Conservation (phyloP, 2,797 vertebrate genomes). For the Novumbra hubbsi region DNA sequence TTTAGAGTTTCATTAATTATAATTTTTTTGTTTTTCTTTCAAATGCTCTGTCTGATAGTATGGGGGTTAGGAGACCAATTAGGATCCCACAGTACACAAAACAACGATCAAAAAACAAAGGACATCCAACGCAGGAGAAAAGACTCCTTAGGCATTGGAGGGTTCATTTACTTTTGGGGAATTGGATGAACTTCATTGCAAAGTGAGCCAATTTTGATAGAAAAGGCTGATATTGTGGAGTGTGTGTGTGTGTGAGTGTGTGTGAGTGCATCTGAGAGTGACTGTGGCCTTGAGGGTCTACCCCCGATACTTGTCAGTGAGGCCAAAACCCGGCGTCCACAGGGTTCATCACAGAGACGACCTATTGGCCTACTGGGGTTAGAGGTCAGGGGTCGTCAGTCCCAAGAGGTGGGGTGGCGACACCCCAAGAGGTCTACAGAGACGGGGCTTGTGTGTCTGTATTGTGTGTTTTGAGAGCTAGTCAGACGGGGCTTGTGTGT, state of each 20-base stretch:
- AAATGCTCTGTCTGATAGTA: no score
- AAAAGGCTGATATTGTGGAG: neutral
- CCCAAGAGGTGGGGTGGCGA: constrained; percentile 58
- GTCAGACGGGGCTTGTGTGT: no score
- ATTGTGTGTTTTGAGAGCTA: no score
- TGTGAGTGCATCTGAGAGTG: neutral
- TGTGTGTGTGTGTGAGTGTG: neutral
- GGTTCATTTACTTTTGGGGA: neutral
- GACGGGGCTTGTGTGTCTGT: no score
- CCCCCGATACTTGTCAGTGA: constrained; percentile 47
- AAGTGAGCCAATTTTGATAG: neutral
- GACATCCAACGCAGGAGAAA: no score
- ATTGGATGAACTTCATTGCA: neutral
- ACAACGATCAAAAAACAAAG: no score
- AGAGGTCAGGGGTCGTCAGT: constrained; percentile 50
- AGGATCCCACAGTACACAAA: no score
- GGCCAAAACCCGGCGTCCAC: constrained; percentile 62
- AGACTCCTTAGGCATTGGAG: no score
- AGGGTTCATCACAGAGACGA: constrained; percentile 59
- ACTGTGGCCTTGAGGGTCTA: constrained; percentile 42
- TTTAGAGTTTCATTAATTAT: no score
- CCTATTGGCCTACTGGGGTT: constrained; percentile 51
- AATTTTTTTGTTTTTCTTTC: no score
- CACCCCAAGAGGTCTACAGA: constrained; percentile 22
- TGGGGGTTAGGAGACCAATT: no score